Evolutionary conservation across 2,113 vertebrate species (phyloP).

Genomic region (Catharus fuscescens): DNA sequence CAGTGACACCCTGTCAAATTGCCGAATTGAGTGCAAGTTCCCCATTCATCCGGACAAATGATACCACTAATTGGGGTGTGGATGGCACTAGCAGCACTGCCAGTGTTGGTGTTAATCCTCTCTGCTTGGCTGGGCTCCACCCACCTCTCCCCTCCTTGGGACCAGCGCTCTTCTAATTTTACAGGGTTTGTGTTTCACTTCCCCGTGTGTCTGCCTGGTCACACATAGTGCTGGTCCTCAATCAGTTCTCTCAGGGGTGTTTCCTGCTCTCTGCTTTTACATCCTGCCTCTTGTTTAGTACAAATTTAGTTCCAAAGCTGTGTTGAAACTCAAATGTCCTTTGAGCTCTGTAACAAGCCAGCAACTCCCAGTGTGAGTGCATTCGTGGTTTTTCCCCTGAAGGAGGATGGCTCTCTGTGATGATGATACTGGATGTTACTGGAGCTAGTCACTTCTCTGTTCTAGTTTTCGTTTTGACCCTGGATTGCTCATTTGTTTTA

Average conservation of each 20-base stretch:
- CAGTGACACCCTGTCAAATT: conserved; percentile 42
- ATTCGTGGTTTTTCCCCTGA: neutral
- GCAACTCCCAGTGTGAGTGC: rapidly evolving
- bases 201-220: neutral
- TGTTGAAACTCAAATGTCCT: rapidly evolving
- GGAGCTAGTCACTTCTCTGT: neutral
- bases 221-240: neutral
- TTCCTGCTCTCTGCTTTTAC: rapidly evolving
- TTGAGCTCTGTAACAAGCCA: neutral
- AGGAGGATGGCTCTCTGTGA: neutral
- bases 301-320: neutral
- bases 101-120: neutral
- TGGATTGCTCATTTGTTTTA: neutral
- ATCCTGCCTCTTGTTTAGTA: neutral
- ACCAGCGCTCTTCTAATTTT: neutral
- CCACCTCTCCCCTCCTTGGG: neutral
- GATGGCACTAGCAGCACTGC: neutral
- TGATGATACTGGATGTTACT: neutral
- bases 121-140: neutral
- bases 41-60: conserved; percentile 43
- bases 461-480: neutral
- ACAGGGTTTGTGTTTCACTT: neutral
- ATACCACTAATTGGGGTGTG: conserved; percentile 10
- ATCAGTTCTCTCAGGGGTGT: rapidly evolving
- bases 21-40: conserved; percentile 31